Evolutionary conservation across 1,140 invertebrate species (phyloP).

Genomic region (Aphelenchoides avenae): DNA sequence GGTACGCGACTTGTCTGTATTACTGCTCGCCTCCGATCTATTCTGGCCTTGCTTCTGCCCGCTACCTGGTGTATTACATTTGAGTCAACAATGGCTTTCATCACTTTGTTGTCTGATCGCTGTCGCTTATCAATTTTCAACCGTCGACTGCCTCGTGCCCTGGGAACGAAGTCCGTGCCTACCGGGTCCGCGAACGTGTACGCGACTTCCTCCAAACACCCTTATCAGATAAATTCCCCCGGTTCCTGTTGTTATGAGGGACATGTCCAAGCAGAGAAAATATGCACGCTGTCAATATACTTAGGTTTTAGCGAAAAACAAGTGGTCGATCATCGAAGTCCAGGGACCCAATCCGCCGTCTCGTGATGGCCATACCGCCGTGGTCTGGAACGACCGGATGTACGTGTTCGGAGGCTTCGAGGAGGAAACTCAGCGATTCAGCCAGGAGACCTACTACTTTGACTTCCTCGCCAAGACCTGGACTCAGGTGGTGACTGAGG

Average conservation of each 20-base stretch:
- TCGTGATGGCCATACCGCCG: constrained; percentile 82
- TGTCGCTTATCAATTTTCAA: too few relatives aligned
- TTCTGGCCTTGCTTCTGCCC: not conserved
- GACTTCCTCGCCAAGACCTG: constrained; percentile 67
- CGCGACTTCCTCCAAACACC: too few relatives aligned
- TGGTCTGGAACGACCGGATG: constrained; percentile 75
- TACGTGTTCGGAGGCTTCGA: constrained; percentile 80
- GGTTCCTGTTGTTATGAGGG: too few relatives aligned
- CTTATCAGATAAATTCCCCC: too few relatives aligned
- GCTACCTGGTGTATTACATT: too few relatives aligned
- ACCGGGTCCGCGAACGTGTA: too few relatives aligned
- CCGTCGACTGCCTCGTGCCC: too few relatives aligned
- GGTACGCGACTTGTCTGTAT: constrained; percentile 57
- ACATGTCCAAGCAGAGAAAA: too few relatives aligned
- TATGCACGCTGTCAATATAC: too few relatives aligned
- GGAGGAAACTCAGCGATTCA: constrained; percentile 73
- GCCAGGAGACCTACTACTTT: constrained; percentile 72
- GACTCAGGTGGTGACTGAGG: constrained; percentile 59
- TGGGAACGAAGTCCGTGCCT: too few relatives aligned
- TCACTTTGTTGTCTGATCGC: too few relatives aligned
- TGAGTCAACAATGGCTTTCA: too few relatives aligned
- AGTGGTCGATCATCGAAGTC: constrained; percentile 69
- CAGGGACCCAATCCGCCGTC: constrained; percentile 71
- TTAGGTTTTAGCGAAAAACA: constrained; percentile 64
- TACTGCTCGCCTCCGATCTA: not conserved